Base-by-base conservation (phyloP, 2,113 vertebrate species). In the Symphodus melops region DNA sequence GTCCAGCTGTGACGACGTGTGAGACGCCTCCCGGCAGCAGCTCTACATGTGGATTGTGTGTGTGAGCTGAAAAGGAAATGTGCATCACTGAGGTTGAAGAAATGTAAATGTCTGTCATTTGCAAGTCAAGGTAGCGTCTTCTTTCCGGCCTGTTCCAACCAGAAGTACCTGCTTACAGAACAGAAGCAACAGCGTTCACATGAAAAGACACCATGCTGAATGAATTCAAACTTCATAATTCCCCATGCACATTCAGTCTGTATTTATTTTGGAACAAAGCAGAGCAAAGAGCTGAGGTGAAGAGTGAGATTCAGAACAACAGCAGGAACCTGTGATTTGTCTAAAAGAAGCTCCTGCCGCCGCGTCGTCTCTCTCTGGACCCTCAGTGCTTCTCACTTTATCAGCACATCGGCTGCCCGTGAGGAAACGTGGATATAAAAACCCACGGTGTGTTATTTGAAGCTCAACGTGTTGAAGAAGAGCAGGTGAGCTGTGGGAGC, bases 241-340 rank as follows among this genome's bases (percentile, higher is more conserved):
- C 28, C 36, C 28, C 51, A 46, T 52, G 57, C 19, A 44, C 44
- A 1, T 42, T 8, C 33, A 10, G 16, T 33, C 48, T 56, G 9
- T 56, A 33, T 36, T 10, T 12, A 11, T 10, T 44, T 16, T 20
- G 25, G 28, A 36, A 42, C 20, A 5, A 1, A n/a, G 21, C 28
- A 14, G 66, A 36, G 25, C 41, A 55, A 16, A 20, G 55, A 72
- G 4, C 44, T 53, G 21, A 21, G 42, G 51, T 79, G 55, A n/a
- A 44, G 11, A 39, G 53, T 0, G 1, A 64, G 25, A 53, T 46
- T 46, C 0, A 21, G 1, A 5, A 63, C 20, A 11, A 48, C 63
- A 64, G 58, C 11, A 1, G 36, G 48, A 1, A 1, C 4, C 39
- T 60, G 36, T 71, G 5, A 69, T 37, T 77, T 59, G 41, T 68